These are phyloP conservation scores for Chondrosia reniformis DNA, from an alignment of 37 sponge, comb jelly and placozoan species.

Conservation along the genomic window DNA sequence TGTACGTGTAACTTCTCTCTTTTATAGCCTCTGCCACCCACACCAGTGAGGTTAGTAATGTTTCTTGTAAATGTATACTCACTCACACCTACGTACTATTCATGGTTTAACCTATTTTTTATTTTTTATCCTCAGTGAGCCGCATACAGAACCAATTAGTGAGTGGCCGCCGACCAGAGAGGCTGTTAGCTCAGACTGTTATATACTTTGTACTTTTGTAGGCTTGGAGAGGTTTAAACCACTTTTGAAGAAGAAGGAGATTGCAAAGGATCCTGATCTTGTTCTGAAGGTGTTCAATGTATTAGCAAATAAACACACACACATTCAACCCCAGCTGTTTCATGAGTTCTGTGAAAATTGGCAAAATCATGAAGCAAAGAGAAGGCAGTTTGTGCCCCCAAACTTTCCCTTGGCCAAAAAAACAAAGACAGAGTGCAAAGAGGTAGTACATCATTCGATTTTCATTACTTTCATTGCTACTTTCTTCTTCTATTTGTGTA, in stretches of 20 bases:
- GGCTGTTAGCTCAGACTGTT: too few species aligned
- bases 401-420: neutral
- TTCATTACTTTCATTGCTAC: too few species aligned
- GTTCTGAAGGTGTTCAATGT: slow-evolving; percentile 3
- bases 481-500: neutral
- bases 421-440: neutral
- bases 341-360: slow-evolving; percentile 7
- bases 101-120: too few species aligned
- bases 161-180: too few species aligned
- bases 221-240: neutral
- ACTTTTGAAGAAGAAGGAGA: neutral
- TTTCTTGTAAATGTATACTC: too few species aligned
- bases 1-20: too few species aligned
- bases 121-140: too few species aligned
- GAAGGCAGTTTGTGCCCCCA: neutral
- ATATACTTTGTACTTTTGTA: neutral
- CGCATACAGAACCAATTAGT: too few species aligned
- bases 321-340: neutral
- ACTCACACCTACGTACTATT: too few species aligned
- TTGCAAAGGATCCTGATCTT: neutral
- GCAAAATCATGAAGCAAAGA: neutral
- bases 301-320: neutral
- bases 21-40: too few species aligned
- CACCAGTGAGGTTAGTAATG: too few species aligned
- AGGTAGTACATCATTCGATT: neutral